Base-by-base conservation (phyloP, 1,140 invertebrate species). In the Muscidifurax raptorellus region DNA sequence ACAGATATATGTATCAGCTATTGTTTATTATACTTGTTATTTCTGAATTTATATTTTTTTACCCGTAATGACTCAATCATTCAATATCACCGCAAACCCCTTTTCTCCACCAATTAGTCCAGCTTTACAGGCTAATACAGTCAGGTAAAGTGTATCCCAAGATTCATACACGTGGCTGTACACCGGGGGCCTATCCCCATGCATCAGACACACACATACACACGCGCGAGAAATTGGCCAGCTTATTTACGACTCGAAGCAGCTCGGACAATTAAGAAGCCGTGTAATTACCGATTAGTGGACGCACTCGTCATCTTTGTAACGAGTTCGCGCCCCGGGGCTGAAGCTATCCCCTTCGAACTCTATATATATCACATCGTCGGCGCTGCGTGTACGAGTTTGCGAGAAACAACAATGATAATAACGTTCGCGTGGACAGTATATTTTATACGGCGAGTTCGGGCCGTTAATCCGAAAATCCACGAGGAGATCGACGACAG, bases 281-380 rank as follows among this genome's bases (percentile, higher is more conserved):
- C 87, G 83, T 89, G 87, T 89, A 90, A 89, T 90, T 87, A 88
- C 82, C 82, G 86, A 89, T 89, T 89, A 90, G 84, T 85, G 80
- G 84, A 36, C 66, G 66, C 77, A 69, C 32, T 85, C 27, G 59
- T 59, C 25, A 28, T 71, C 30, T 64, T 25, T 52, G 79, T 80
- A 40, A 59, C 66, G 69, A 28, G 71, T 32, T 74, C 66, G 67
- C 64, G 32, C 9, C 52, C 32, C n/a, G 69, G 0, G 30, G 71
- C 72, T 0, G 12, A 18, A 40, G 0, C 52, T n/a, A 59, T 59
- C 52, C 52, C 52, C 52, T 59, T 59, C 52, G n/a, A 59, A n/a
- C 52, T 28, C 25, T 27, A 69, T 40, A 32, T 74, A 40, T 40
- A 1, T 13, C 28, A 79, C 78, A 78, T 79, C 66, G 25, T 27